A percentile compares a stretch with the other conserved stretches of the same genome.
phyloP scores from a whole-genome alignment of 2,113 vertebrate species.

The Bettongia penicillata region DNA sequence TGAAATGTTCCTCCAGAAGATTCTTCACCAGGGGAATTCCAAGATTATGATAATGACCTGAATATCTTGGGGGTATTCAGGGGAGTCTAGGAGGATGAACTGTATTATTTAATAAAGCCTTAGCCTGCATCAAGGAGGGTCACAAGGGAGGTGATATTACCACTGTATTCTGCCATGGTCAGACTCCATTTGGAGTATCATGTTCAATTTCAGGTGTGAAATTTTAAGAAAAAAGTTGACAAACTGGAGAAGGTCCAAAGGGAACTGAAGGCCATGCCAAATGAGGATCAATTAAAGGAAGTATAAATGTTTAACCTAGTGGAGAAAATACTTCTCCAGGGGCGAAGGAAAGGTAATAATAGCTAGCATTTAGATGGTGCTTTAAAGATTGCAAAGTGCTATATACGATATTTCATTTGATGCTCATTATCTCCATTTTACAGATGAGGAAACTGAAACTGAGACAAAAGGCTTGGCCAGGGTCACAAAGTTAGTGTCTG shows the following conservation, averaged over 20 bases:
- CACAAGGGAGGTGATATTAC: not conserved
- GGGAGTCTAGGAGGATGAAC: not conserved
- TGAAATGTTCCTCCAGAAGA: not conserved
- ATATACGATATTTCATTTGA: not conserved
- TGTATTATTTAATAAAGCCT: not conserved
- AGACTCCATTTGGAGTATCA: not conserved
- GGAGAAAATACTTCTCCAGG: not conserved
- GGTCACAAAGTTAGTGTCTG: not conserved
- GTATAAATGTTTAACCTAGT: not conserved
- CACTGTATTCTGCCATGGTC: not conserved
- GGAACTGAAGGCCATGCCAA: not conserved
- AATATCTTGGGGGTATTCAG: not conserved
- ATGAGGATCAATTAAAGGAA: not conserved
- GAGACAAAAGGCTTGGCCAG: not conserved
- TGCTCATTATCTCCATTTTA: not conserved
- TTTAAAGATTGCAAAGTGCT: not conserved
- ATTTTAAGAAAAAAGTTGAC: not conserved
- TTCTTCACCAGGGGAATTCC: not conserved
- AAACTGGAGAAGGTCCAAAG: not conserved
- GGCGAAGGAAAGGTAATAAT: not conserved
- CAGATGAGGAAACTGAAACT: not conserved
- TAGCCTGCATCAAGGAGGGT: not conserved
- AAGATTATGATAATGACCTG: not conserved
- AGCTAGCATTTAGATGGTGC: not conserved
- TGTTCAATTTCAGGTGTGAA: not conserved